Evolutionary conservation across 1,140 invertebrate genomes (phyloP).

Genomic region (Rhopalosiphum maidis): DNA sequence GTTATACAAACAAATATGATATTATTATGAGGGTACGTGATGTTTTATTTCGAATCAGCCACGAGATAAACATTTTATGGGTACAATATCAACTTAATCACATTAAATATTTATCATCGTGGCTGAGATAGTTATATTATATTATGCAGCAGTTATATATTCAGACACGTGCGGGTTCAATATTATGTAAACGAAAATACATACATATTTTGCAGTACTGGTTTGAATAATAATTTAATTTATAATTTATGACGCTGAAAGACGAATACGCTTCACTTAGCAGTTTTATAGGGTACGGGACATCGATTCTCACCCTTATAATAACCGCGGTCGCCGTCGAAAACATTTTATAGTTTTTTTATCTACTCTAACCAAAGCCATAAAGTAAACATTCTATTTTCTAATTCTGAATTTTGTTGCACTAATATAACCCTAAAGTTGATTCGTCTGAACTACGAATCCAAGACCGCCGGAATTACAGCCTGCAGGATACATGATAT

Average conservation of each 20-base stretch:
- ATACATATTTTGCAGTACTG: not conserved
- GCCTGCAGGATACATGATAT: not conserved
- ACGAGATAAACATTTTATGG: not conserved
- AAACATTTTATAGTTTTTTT: not conserved
- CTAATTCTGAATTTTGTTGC: not conserved
- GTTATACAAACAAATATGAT: not conserved
- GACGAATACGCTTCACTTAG: slow-evolving; percentile 32
- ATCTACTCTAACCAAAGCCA: not conserved
- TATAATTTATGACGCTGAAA: not conserved
- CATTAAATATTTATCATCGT: slow-evolving; percentile 26
- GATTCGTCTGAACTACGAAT: not conserved
- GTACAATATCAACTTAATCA: slow-evolving; percentile 14
- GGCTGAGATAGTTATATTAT: not conserved
- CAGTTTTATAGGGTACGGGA: slow-evolving; percentile 4
- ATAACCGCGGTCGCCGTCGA: not conserved
- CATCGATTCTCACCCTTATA: slow-evolving; percentile 9
- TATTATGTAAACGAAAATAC: not conserved
- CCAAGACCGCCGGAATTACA: not conserved
- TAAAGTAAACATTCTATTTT: not conserved
- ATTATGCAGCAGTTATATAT: not conserved
- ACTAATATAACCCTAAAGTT: not conserved
- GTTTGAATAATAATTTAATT: slow-evolving; percentile 29
- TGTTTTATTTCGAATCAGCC: not conserved
- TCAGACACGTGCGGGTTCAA: slow-evolving; percentile 6
- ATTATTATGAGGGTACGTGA: slow-evolving; percentile 19